Evolutionary conservation across 2,888 invertebrate species (phyloP).

Genomic region (Erannis defoliaria): DNA sequence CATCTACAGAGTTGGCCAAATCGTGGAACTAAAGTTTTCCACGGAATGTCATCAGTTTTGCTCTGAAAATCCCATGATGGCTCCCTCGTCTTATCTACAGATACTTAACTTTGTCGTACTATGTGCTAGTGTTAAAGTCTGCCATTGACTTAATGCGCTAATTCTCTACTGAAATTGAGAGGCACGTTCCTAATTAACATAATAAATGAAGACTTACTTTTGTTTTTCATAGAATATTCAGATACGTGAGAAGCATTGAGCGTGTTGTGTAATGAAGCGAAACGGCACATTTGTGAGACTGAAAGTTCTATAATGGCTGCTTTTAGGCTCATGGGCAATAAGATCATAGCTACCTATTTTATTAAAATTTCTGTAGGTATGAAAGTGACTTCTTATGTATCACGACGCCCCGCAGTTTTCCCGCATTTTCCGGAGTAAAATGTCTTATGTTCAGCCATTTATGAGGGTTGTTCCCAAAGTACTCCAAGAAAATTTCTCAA

Average conservation of each 20-base stretch:
- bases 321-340: constrained; percentile 2
- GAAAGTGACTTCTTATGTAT: background rate
- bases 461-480: too few relatives aligned
- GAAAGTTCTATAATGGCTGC: constrained; percentile 6
- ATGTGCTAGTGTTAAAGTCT: constrained; percentile 32
- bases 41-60: background rate
- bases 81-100: background rate
- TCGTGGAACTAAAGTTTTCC: background rate
- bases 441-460: too few relatives aligned
- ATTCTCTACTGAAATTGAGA: constrained; percentile 62
- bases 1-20: background rate
- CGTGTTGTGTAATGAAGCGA: constrained; percentile 23
- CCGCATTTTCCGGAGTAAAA: too few relatives aligned
- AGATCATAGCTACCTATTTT: background rate
- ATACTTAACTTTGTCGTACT: background rate
- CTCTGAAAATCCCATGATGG: background rate
- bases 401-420: background rate
- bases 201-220: constrained; percentile 56
- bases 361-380: background rate
- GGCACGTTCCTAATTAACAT: constrained; percentile 68
- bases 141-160: constrained; percentile 55
- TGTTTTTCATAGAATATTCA: constrained; percentile 46
- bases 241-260: constrained; percentile 31
- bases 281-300: constrained; percentile 22
- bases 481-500: too few relatives aligned